Percentiles rank a stretch among this genome's conserved stretches.
These are phyloP conservation scores for Phocides pigmalion DNA, from an alignment of 1,140 invertebrate genomes.

Conservation along the genomic window DNA sequence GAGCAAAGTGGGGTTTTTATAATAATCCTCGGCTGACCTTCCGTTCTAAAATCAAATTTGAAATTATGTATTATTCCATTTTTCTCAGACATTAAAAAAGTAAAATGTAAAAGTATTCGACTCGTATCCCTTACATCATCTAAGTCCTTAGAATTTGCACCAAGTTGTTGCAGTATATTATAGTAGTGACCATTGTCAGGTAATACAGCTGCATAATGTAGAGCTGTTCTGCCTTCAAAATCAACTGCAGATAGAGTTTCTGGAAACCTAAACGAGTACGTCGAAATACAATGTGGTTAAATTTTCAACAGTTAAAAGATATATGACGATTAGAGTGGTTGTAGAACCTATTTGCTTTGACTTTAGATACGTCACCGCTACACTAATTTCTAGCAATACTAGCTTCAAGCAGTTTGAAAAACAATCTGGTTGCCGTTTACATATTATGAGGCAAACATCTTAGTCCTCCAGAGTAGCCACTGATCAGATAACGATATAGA, in stretches of 20 bases:
- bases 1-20: conserved; percentile 87
- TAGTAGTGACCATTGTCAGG: conserved; percentile 95
- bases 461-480: too few relatives aligned
- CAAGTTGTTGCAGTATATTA: conserved; percentile 92
- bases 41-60: conserved; percentile 85
- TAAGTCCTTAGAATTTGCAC: conserved; percentile 91
- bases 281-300: neutral
- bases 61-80: neutral
- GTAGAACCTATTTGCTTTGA: too few relatives aligned
- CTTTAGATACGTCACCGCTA: too few relatives aligned
- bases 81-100: neutral
- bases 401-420: too few relatives aligned
- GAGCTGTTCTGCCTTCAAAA: conserved; percentile 92
- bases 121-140: conserved; percentile 90
- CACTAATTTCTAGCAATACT: too few relatives aligned
- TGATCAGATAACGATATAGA: too few relatives aligned
- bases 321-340: too few relatives aligned
- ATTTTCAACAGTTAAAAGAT: conserved; percentile 18
- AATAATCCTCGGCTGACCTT: conserved; percentile 90
- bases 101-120: neutral
- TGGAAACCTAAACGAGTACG: conserved; percentile 87
- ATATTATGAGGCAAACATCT: too few relatives aligned
- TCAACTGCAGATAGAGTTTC: conserved; percentile 91
- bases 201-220: conserved; percentile 95
- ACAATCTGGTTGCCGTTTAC: too few relatives aligned